Evolutionary conservation across 2,888 invertebrate genomes (phyloP).

Genomic region (Conomelus anceps): DNA sequence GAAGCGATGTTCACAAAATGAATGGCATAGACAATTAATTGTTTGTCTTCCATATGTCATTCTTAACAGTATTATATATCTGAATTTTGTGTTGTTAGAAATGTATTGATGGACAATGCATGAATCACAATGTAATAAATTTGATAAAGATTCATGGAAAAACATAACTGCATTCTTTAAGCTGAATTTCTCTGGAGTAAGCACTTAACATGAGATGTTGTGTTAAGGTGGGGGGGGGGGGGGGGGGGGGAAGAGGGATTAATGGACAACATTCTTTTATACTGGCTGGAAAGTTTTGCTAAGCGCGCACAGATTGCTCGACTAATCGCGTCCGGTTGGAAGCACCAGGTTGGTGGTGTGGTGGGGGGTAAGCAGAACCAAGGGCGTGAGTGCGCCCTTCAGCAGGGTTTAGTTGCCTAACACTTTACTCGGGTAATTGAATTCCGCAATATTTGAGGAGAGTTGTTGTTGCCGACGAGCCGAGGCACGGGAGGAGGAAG

Average conservation of each 20-base stretch:
- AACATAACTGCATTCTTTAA: background rate
- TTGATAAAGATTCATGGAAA: too few relatives aligned
- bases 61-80: too few relatives aligned
- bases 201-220: background rate
- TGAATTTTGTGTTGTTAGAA: too few relatives aligned
- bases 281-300: background rate
- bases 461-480: background rate
- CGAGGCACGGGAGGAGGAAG: background rate
- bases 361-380: background rate
- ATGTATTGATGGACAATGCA: too few relatives aligned
- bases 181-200: background rate
- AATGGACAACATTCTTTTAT: background rate
- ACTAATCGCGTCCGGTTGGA: background rate
- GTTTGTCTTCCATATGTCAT: too few relatives aligned
- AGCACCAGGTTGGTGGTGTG: background rate
- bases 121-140: too few relatives aligned
- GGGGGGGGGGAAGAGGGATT: background rate
- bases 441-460: background rate
- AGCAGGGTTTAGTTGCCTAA: background rate
- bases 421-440: conserved; percentile 3
- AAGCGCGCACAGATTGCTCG: background rate
- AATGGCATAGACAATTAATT: too few relatives aligned
- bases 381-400: background rate
- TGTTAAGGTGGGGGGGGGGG: background rate
- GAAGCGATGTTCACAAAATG: too few relatives aligned